Evolutionary conservation across 2,113 vertebrate species (phyloP).

Genomic region (Cottus gobio): DNA sequence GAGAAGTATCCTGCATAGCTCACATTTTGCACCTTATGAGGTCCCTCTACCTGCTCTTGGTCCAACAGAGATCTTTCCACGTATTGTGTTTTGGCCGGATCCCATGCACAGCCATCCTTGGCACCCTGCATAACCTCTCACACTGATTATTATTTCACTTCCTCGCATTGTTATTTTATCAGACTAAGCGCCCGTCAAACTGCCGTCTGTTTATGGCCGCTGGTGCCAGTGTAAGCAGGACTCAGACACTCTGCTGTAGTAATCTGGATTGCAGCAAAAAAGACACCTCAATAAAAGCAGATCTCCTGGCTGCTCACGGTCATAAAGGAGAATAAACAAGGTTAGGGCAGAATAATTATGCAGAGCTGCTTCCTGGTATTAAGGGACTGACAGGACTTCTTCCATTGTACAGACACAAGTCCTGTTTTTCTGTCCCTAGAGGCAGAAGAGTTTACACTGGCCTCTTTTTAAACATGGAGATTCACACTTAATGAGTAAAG

Average conservation of each 20-base stretch:
- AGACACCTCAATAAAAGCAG: slow-evolving; percentile 76
- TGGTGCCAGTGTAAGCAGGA: slow-evolving; percentile 72
- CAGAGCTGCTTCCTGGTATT: slow-evolving; percentile 73
- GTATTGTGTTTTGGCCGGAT: slow-evolving; percentile 16
- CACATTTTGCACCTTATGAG: background rate
- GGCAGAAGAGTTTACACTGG: slow-evolving; percentile 22
- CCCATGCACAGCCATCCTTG: slow-evolving; percentile 31
- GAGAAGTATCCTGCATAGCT: too few relatives aligned
- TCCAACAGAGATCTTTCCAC: slow-evolving; percentile 23
- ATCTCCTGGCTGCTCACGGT: slow-evolving; percentile 67
- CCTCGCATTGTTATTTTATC: slow-evolving; percentile 63
- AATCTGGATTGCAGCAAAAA: slow-evolving; percentile 66
- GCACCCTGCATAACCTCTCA: slow-evolving; percentile 55
- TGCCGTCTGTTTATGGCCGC: slow-evolving; percentile 67
- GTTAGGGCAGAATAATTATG: slow-evolving; percentile 73
- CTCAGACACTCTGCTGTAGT: slow-evolving; percentile 59
- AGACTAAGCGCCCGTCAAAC: slow-evolving; percentile 48
- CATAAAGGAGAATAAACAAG: slow-evolving; percentile 75
- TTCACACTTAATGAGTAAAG: slow-evolving; percentile 18
- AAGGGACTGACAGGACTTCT: slow-evolving; percentile 50
- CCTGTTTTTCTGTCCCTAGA: slow-evolving; percentile 12
- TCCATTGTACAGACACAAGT: slow-evolving; percentile 50
- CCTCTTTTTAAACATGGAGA: slow-evolving; percentile 10
- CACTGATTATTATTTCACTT: slow-evolving; percentile 68
- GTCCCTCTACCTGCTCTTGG: background rate